phyloP scores from a whole-genome alignment of 2,888 invertebrate species.

The Orchesella flavescens region DNA sequence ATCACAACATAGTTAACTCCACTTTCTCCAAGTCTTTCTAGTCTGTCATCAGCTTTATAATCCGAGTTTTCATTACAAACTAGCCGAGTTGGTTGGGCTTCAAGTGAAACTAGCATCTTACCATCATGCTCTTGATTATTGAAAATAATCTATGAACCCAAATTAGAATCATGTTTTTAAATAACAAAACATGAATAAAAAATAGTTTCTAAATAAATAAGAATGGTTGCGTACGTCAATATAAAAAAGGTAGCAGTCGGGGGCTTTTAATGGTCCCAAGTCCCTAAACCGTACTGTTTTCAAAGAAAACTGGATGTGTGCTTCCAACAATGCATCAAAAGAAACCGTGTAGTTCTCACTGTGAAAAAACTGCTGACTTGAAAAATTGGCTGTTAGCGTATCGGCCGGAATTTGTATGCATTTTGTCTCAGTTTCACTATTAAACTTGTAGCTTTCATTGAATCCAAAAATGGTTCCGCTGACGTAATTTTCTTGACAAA shows the following conservation, averaged over 20 bases:
- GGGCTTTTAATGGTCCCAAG: conserved; percentile 88
- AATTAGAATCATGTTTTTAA: too few relatives aligned
- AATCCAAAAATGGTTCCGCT: conserved; percentile 88
- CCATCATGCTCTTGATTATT: conserved; percentile 96
- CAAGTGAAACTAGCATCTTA: conserved; percentile 87
- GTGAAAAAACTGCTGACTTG: conserved; percentile 78
- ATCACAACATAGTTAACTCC: conserved; percentile 89
- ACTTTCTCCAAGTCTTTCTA: conserved; percentile 85
- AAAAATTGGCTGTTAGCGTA: conserved; percentile 44
- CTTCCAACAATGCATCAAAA: conserved; percentile 86
- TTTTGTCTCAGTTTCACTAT: conserved; percentile 75
- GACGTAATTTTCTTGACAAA: conserved; percentile 87
- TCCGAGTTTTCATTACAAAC: conserved; percentile 83
- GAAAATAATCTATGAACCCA: conserved; percentile 83
- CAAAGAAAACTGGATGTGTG: conserved; percentile 84
- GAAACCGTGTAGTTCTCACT: conserved; percentile 80
- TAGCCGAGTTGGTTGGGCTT: conserved; percentile 84
- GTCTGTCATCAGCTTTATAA: conserved; percentile 78
- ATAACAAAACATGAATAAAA: conserved; percentile 7
- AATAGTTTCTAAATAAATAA: background rate
- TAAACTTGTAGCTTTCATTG: conserved; percentile 91
- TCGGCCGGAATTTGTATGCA: conserved; percentile 56
- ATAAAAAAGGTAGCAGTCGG: conserved; percentile 93
- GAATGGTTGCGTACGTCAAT: conserved; percentile 76
- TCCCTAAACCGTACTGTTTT: conserved; percentile 94